A percentile compares a stretch with the other conserved stretches of the same genome.
Conservation (phyloP, 2,888 invertebrate genomes). For the Geotrupes spiniger region DNA sequence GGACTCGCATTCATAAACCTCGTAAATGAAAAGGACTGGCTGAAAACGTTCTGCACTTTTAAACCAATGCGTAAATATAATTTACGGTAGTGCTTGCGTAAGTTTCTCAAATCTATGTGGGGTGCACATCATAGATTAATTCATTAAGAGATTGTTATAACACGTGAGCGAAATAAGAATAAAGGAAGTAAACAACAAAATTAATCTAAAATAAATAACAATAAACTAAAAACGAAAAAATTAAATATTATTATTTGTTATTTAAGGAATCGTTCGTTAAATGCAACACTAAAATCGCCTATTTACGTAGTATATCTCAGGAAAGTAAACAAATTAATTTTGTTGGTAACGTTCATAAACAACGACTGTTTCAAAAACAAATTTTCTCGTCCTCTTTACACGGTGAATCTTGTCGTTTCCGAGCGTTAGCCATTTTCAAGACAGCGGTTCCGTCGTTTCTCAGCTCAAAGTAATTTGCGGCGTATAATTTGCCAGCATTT, state of each 20-base stretch:
- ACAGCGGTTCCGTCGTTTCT: constrained; percentile 16
- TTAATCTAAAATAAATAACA: too few species aligned
- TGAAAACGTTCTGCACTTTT: neutral
- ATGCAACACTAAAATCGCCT: too few species aligned
- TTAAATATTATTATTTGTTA: too few species aligned
- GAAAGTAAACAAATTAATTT: constrained; percentile 3
- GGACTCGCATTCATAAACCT: constrained; percentile 3
- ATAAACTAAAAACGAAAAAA: too few species aligned
- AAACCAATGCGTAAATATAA: neutral
- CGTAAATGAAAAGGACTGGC: constrained; percentile 2
- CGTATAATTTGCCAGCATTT: constrained; percentile 27
- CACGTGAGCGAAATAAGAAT: too few species aligned
- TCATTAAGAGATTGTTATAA: too few species aligned
- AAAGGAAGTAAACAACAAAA: too few species aligned
- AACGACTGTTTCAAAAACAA: constrained; percentile 1
- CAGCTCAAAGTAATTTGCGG: constrained; percentile 27
- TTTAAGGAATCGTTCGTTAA: too few species aligned
- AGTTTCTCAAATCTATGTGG: too few species aligned
- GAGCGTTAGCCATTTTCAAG: constrained; percentile 5
- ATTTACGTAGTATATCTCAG: too few species aligned
- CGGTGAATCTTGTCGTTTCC: constrained; percentile 10
- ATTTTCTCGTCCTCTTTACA: constrained; percentile 2
- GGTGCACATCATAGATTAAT: too few species aligned
- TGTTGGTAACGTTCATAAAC: neutral
- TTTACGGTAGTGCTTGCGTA: neutral